These are phyloP conservation scores for Actinemys pallida DNA, from an alignment of 2,113 vertebrate genomes.

Conservation along the genomic window DNA sequence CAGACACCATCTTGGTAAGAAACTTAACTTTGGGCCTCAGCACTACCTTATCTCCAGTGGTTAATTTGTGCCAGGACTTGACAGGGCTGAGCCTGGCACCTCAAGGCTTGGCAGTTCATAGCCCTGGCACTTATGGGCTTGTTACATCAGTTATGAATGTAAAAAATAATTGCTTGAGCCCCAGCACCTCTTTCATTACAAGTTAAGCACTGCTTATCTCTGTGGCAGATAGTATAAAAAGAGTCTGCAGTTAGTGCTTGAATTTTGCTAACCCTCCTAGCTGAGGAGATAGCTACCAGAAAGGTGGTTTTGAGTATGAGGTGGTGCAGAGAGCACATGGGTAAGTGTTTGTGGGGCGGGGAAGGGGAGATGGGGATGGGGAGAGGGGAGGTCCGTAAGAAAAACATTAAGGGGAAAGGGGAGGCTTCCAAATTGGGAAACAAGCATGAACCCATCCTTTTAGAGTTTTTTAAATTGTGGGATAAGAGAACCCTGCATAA, in stretches of 20 bases:
- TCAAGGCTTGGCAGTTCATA: too few relatives aligned
- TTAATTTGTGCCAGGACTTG: too few relatives aligned
- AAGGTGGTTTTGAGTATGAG: background rate
- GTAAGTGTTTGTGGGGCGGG: background rate
- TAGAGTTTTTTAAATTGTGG: background rate
- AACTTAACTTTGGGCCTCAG: background rate
- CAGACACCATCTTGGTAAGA: background rate
- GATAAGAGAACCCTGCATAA: background rate
- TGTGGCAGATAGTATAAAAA: background rate
- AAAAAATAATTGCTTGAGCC: too few relatives aligned
- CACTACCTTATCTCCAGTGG: background rate
- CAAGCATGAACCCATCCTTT: background rate
- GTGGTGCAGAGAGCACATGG: background rate
- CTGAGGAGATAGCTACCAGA: background rate
- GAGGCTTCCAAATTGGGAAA: background rate
- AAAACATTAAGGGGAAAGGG: background rate
- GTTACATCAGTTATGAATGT: too few relatives aligned
- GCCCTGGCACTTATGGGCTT: too few relatives aligned
- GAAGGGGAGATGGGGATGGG: too few relatives aligned
- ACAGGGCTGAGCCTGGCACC: too few relatives aligned
- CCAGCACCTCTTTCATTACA: too few relatives aligned
- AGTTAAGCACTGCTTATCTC: background rate
- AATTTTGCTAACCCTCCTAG: background rate
- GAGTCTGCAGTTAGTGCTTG: background rate
- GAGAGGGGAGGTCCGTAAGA: background rate